A percentile compares a stretch with the other conserved stretches of the same genome.
phyloP scores from a whole-genome alignment of 2,797 vertebrate species.

The Anguilla marmorata region DNA sequence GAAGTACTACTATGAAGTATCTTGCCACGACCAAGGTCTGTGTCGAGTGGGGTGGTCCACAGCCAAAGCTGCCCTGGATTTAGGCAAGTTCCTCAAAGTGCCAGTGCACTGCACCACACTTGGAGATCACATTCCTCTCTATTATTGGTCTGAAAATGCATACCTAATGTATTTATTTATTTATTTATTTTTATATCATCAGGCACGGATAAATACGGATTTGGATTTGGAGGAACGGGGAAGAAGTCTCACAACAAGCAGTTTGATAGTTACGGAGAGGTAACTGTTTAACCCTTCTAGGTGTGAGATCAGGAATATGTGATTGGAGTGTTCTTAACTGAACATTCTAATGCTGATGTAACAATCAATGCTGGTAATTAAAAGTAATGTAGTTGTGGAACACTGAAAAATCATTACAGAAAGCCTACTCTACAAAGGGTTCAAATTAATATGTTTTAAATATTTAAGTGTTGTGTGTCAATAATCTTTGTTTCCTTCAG shows the following conservation, averaged over 20 bases:
- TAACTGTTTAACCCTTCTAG: conserved; percentile 54
- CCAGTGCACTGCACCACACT: no score
- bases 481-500: conserved; percentile 60
- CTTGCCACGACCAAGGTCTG: conserved; percentile 92
- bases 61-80: conserved; percentile 86
- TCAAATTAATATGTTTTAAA: not conserved
- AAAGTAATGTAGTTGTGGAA: no score
- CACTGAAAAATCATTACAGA: no score
- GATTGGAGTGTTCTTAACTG: no score
- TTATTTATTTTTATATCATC: conserved; percentile 28
- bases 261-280: conserved; percentile 98
- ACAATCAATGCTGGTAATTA: no score
- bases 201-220: conserved; percentile 94
- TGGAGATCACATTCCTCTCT: not conserved
- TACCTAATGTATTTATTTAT: not conserved
- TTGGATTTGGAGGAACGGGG: conserved; percentile 96
- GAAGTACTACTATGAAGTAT: conserved; percentile 91
- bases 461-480: not conserved
- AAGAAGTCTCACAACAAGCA: conserved; percentile 99
- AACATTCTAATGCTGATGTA: no score
- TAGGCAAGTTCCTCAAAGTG: conserved; percentile 74
- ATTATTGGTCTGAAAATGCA: not conserved
- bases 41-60: conserved; percentile 95
- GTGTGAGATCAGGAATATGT: no score
- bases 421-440: not conserved